These are phyloP conservation scores for Pycnomerus fuliginosus DNA, from an alignment of 2,888 invertebrate genomes.

Conservation along the genomic window DNA sequence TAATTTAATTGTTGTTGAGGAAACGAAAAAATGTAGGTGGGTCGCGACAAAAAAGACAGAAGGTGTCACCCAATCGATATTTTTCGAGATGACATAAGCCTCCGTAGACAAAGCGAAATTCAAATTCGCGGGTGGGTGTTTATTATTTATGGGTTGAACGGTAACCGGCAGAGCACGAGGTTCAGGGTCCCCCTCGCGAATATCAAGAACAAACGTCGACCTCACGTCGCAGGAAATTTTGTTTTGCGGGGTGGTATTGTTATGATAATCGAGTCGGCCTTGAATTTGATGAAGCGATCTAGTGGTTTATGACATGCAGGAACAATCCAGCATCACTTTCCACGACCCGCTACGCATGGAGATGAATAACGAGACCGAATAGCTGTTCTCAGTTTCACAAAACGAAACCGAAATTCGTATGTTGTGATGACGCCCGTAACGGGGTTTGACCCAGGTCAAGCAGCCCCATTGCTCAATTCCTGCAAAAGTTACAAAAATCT, in stretches of 20 bases:
- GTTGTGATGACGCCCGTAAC: slow-evolving; percentile 17
- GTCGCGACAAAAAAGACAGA: no score
- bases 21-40: no score
- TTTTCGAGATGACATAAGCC: no score
- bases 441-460: slow-evolving; percentile 23
- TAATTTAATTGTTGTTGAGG: no score
- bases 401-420: slow-evolving; percentile 25
- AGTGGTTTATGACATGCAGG: slow-evolving; percentile 17
- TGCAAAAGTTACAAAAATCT: no score
- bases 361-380: slow-evolving; percentile 25
- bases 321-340: slow-evolving; percentile 23
- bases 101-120: slow-evolving; percentile 1
- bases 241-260: no score
- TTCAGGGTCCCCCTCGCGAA: slow-evolving; percentile 19
- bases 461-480: no score
- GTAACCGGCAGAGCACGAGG: slow-evolving; percentile 11
- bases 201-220: slow-evolving; percentile 19
- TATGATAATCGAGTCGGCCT: slow-evolving; percentile 10
- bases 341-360: slow-evolving; percentile 17
- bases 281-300: slow-evolving; percentile 14
- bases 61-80: no score
- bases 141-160: slow-evolving; percentile 5
- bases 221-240: no score
- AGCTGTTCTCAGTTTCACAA: slow-evolving; percentile 23
- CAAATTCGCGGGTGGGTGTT: background rate